A percentile compares a stretch with the other conserved stretches of the same genome.
Evolutionary conservation across 2,113 vertebrate species (phyloP).

Genomic region (Neopipo cinnamomea): DNA sequence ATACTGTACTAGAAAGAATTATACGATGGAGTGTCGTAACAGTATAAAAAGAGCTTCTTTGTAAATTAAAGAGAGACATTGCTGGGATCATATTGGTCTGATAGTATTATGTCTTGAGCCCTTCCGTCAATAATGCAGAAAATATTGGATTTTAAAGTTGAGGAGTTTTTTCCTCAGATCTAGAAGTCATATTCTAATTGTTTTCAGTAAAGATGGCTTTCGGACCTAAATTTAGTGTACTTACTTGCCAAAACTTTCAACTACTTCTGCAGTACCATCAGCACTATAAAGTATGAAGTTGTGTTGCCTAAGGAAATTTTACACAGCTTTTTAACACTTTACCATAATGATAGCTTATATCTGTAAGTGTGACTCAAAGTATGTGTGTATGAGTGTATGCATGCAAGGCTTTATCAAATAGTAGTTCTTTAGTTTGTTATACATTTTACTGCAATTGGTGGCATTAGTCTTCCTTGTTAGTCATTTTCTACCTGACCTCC

Average conservation of each 20-base stretch:
- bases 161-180: accelerated
- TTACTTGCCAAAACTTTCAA: background rate
- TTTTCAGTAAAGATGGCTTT: background rate
- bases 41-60: too few species aligned
- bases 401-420: background rate
- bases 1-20: too few species aligned
- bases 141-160: background rate
- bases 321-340: background rate
- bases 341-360: background rate
- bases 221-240: background rate
- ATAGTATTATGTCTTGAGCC: too few species aligned
- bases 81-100: too few species aligned
- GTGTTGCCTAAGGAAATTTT: background rate
- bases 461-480: background rate
- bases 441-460: background rate
- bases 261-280: background rate
- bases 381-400: background rate
- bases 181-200: background rate
- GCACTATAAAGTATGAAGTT: background rate
- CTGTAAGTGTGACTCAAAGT: background rate
- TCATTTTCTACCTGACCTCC: background rate
- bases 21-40: too few species aligned
- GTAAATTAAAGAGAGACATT: too few species aligned
- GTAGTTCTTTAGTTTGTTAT: background rate
- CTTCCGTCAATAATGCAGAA: too few species aligned